These are phyloP conservation scores for Isotomurus palustris DNA, from an alignment of 2,888 invertebrate genomes.

Conservation along the genomic window DNA sequence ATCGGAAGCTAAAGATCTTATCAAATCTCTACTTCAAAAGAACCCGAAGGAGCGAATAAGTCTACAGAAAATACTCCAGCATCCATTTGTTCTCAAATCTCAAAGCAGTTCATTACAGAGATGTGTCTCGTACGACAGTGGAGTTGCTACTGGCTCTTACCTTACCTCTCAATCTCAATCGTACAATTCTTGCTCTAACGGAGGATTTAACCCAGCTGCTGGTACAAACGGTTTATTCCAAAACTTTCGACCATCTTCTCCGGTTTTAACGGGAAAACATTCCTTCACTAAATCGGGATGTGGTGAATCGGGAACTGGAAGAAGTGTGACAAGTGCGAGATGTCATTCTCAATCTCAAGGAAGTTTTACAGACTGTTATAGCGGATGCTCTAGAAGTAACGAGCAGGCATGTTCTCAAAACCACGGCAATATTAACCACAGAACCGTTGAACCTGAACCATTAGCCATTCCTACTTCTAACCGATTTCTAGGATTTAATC, in stretches of 20 bases:
- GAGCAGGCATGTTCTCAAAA: neutral
- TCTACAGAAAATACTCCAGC: constrained; percentile 67
- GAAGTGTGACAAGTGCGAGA: too few relatives aligned
- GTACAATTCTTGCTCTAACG: constrained; percentile 1
- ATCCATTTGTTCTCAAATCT: constrained; percentile 63
- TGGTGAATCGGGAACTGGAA: neutral
- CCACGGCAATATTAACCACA: neutral
- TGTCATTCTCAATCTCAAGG: neutral
- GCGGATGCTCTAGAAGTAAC: neutral
- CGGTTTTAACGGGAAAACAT: neutral
- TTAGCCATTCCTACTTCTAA: neutral
- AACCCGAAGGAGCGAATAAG: constrained; percentile 80
- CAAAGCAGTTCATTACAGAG: constrained; percentile 12
- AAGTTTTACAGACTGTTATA: constrained; percentile 4
- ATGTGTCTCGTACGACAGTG: constrained; percentile 43
- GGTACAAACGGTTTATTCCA: neutral
- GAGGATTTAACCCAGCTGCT: neutral
- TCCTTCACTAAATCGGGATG: neutral
- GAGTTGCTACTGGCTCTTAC: constrained; percentile 25
- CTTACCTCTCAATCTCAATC: constrained; percentile 21
- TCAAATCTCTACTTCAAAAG: constrained; percentile 75
- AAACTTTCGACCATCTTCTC: constrained; percentile 2
- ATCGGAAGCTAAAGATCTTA: constrained; percentile 75
- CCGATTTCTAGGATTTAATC: neutral
- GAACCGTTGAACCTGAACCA: neutral